Base-by-base conservation (phyloP, 2,113 vertebrate species). In the Channa argus region DNA sequence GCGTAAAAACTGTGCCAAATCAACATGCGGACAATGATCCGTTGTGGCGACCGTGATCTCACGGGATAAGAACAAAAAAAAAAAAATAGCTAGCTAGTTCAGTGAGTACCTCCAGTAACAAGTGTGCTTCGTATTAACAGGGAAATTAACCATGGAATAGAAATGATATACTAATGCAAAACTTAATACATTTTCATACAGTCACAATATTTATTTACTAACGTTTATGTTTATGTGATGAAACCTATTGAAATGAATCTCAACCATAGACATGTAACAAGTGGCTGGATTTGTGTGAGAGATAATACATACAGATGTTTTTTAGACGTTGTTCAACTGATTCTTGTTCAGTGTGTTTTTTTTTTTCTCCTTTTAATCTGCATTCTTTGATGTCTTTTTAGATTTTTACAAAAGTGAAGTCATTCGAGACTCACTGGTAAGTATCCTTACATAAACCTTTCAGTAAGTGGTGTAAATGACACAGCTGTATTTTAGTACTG, bases 371-470 rank as follows among this genome's bases (percentile, higher is more conserved):
- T 60, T 60, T 70, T 74, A 63, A 85, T 63, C 56, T 45, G 1
- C 2, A 3, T 70, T 51, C 36, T 63, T 65, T 63, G 6, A n/a
- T 82, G 46, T 54, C 34, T 43, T 82, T 51, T 39, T 84, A 99
- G 98, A 96, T 89, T 99, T 99, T 94, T 99, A 99, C 92, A 98
- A 95, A 92, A 99, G 97, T 91, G 97, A 99, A 90, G 95, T 99
- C 90, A 96, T 99, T 81, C 95, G 95, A 90, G 98, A 98, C 93
- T 99, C 98, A 60, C 94, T 99, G 97, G 98, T 99, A 95, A 99
- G 98, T 96, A 82, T 58, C 37, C 14, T 52, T 33, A 36, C 5
- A 24, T 45, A 44, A 80, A 52, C 44, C 14, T 63, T 80, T 55
- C 58, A 38, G 36, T 41, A 2, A 55, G 45, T 39, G 46, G 13